Conservation (phyloP, 2,113 vertebrate species). For the Todiramphus saurophagus region DNA sequence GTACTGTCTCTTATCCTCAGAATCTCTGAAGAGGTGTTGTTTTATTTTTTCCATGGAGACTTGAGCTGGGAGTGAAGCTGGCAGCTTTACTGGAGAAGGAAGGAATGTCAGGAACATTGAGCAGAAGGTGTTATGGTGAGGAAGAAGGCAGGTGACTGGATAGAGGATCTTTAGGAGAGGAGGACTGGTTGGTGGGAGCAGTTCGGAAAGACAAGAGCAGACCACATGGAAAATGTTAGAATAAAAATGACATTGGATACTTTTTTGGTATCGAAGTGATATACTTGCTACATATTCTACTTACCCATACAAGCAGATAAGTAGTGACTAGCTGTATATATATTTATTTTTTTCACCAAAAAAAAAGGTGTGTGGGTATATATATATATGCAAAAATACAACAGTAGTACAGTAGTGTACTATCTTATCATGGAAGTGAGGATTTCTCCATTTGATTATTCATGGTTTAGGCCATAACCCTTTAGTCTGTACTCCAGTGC, state of each 20-base stretch:
- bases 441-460: neutral
- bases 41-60: neutral
- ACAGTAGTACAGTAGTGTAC: neutral
- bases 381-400: neutral
- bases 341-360: neutral
- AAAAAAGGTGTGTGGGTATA: neutral
- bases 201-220: neutral
- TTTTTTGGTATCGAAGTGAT: neutral
- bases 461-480: neutral
- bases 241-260: neutral
- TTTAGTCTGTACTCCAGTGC: neutral
- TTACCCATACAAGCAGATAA: neutral
- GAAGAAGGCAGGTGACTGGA: neutral
- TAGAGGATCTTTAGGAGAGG: neutral
- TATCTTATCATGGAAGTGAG: neutral
- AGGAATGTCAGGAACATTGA: neutral
- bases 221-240: neutral
- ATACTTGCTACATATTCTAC: neutral
- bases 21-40: neutral
- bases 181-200: neutral
- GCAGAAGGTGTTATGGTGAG: neutral
- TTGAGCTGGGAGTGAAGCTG: neutral
- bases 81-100: neutral
- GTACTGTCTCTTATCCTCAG: neutral
- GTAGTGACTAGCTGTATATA: neutral